Evolutionary conservation across 2,888 invertebrate genomes (phyloP), one percentile per base, ranked within the genome.

Genomic region (Melieria omissa): DNA sequence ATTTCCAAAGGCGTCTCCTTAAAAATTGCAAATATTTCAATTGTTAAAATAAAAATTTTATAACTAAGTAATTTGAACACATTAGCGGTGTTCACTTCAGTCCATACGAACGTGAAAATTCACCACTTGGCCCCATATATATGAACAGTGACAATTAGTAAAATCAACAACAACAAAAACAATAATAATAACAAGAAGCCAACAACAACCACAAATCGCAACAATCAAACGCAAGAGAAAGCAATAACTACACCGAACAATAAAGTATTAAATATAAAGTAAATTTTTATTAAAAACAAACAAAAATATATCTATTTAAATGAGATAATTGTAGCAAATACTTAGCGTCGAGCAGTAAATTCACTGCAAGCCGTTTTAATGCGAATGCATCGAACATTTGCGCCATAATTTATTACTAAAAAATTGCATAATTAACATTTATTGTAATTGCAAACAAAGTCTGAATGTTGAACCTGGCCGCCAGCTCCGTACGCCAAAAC

Each of bases 191-290:
- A 71, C 73, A 76, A 16, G 46, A 74, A 68, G 46, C 47, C 45
- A 69, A 57, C 63, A 70, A 70, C 71, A 70, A 68, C 70, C 73
- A 74, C 73, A 73, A 72, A 70, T 65, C 45, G 58, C 45, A 45
- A 4, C 65, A 29, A 65, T 55, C 12, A 29, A 73, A 68, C 52
- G 46, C 49, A 73, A 65, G 64, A 63, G 70, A 74, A 73, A 70
- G 74, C 74, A 74, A 74, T 74, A 72, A 70, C 61, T 49, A 63
- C 45, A 45, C 7, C 65, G 52, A 65, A 65, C 12, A 29, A 54
- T 10, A 65, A 61, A 57, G 12, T 65, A 65, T 63, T 65, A 55
- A 72, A 54, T 54, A 14, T 69, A 65, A 65, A 57, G 70, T 72
- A 49, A 66, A 57, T 63, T 45, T 64, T 63, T 67, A 44, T 49